Evolutionary conservation across 2,888 invertebrate genomes (phyloP).

Genomic region (Urechis unicinctus): DNA sequence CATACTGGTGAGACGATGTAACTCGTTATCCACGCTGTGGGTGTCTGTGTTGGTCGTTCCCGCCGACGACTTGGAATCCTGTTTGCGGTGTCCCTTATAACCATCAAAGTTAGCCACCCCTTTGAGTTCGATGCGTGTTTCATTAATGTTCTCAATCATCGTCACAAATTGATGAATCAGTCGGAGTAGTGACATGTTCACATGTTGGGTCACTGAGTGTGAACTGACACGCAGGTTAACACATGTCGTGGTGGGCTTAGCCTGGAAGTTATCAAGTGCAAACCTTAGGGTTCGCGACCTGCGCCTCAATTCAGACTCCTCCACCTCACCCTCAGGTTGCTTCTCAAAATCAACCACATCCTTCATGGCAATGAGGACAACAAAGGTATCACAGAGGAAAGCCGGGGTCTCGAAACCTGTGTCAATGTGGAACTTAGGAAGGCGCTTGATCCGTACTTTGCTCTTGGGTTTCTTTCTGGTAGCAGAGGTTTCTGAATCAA

Average conservation of each 20-base stretch:
- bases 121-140: constrained; percentile 79
- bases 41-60: neutral
- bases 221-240: constrained; percentile 84
- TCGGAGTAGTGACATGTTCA: constrained; percentile 89
- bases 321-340: constrained; percentile 12
- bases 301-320: neutral
- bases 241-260: constrained; percentile 70
- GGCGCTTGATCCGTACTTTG: constrained; percentile 1
- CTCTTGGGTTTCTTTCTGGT: neutral
- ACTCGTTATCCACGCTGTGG: constrained; percentile 1
- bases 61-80: neutral
- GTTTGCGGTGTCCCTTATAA: constrained; percentile 8
- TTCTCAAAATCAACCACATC: constrained; percentile 76
- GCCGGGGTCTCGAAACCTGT: constrained; percentile 73
- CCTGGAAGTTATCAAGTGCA: constrained; percentile 44
- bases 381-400: constrained; percentile 85
- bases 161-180: constrained; percentile 92
- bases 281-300: constrained; percentile 23
- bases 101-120: neutral
- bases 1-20: neutral
- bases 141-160: constrained; percentile 95
- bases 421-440: constrained; percentile 50
- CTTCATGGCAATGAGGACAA: constrained; percentile 80
- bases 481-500: constrained; percentile 69
- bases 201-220: constrained; percentile 83